These are phyloP conservation scores for Lasioglossum figueresi DNA, from an alignment of 2,888 invertebrate genomes.

Conservation along the genomic window DNA sequence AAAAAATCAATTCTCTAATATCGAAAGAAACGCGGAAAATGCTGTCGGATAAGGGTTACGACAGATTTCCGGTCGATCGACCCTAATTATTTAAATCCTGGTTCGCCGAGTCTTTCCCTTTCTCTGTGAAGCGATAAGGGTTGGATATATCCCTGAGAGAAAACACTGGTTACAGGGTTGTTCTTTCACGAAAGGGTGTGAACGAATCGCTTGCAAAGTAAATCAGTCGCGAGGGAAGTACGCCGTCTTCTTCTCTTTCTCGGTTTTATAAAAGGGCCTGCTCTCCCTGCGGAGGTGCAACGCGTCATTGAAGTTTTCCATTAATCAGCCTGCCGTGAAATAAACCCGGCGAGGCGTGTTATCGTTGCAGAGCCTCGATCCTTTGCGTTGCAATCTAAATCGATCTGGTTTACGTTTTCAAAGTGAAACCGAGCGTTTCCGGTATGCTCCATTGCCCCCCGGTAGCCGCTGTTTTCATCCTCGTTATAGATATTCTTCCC, in stretches of 20 bases:
- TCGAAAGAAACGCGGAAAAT: not conserved
- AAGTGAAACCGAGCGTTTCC: conserved; percentile 55
- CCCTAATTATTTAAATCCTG: not conserved
- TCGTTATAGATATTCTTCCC: conserved; percentile 20
- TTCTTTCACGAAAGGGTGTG: not conserved
- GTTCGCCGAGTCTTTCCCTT: not conserved
- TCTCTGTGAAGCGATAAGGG: not conserved
- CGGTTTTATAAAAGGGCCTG: conserved; percentile 40
- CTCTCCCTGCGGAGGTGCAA: conserved; percentile 23
- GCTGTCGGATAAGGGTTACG: not conserved
- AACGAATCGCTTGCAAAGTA: conserved; percentile 48
- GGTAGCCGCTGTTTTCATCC: conserved; percentile 43
- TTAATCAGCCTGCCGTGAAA: conserved; percentile 69
- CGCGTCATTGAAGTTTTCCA: conserved; percentile 55
- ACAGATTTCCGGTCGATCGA: not conserved
- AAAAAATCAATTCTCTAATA: not conserved
- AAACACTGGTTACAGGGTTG: conserved; percentile 7
- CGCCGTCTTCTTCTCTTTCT: conserved; percentile 40
- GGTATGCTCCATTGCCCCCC: conserved; percentile 51
- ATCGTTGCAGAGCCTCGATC: conserved; percentile 46
- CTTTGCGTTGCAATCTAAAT: conserved; percentile 65
- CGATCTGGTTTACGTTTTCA: conserved; percentile 61
- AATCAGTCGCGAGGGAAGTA: conserved; percentile 36
- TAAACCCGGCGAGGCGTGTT: conserved; percentile 57
- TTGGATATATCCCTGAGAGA: not conserved